Evolutionary conservation across 2,113 vertebrate species (phyloP).

Genomic region (Raja brachyura): DNA sequence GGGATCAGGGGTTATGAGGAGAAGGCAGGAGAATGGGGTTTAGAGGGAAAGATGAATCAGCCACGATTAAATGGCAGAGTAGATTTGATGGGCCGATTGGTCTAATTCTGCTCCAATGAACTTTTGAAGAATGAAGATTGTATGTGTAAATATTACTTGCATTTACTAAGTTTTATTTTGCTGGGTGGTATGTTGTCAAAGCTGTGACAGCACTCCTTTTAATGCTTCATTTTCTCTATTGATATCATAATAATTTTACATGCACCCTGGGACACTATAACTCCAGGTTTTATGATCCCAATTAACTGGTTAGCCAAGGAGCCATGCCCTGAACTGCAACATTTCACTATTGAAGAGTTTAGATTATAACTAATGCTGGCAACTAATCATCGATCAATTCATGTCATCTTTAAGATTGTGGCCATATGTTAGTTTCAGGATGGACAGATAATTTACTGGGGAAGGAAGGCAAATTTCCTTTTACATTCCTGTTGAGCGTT

Average conservation of each 20-base stretch:
- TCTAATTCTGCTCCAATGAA: too few relatives aligned
- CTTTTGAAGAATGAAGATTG: too few relatives aligned
- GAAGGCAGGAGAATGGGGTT: too few relatives aligned
- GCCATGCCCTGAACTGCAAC: not conserved
- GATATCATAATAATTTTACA: not conserved
- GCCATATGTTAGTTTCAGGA: not conserved
- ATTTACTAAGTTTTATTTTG: not conserved
- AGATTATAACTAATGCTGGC: not conserved
- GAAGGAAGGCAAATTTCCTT: not conserved
- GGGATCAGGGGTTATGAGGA: too few relatives aligned
- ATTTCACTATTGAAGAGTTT: not conserved
- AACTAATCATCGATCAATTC: not conserved
- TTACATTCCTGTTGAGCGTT: not conserved
- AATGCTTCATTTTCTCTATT: not conserved
- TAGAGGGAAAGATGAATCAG: too few relatives aligned
- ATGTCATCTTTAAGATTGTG: not conserved
- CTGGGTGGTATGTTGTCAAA: not conserved
- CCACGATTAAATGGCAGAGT: too few relatives aligned
- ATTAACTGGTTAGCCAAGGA: not conserved
- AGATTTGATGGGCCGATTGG: too few relatives aligned
- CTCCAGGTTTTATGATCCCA: not conserved
- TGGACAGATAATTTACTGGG: not conserved
- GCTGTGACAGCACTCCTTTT: not conserved
- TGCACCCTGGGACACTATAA: not conserved
- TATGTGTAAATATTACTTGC: not conserved